Percentiles rank a stretch among this genome's conserved stretches.
phyloP scores from a whole-genome alignment of 2,797 vertebrate species.

The Peromyscus nudipes region DNA sequence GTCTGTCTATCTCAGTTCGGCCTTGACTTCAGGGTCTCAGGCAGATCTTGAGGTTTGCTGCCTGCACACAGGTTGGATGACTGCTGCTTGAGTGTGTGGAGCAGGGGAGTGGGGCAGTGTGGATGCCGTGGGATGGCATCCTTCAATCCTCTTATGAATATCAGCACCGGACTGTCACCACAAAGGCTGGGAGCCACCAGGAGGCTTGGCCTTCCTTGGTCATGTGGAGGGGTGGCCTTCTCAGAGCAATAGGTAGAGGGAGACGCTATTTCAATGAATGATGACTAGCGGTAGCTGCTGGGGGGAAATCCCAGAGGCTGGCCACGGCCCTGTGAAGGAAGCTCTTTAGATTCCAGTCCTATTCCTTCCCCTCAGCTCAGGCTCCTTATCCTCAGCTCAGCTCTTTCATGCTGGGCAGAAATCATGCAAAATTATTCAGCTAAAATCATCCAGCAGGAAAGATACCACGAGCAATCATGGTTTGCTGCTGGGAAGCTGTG shows the following conservation, averaged over 20 bases:
- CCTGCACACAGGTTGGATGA: neutral
- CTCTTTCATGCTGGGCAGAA: conserved; percentile 71
- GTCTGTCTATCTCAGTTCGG: neutral
- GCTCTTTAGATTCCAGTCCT: neutral
- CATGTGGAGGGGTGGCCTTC: too few relatives aligned
- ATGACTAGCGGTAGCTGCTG: neutral
- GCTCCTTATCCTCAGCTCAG: neutral
- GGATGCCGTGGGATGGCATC: neutral
- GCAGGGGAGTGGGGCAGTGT: neutral
- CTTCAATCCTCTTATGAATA: accelerated
- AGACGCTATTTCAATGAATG: neutral
- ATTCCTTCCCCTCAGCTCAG: neutral
- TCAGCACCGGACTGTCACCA: too few relatives aligned
- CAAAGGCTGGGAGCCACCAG: accelerated
- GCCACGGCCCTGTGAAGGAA: neutral
- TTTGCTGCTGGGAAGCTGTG: conserved; percentile 70
- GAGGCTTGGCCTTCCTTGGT: neutral
- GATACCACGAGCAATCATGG: neutral
- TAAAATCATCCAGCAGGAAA: conserved; percentile 72
- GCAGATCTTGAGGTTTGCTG: neutral
- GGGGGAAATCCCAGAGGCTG: neutral
- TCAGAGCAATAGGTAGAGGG: neutral
- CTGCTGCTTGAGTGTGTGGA: neutral
- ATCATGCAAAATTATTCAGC: conserved; percentile 81
- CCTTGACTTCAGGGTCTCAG: neutral